These are phyloP conservation scores for Tribolium madens DNA, from an alignment of 1,140 invertebrate species.

Conservation along the genomic window DNA sequence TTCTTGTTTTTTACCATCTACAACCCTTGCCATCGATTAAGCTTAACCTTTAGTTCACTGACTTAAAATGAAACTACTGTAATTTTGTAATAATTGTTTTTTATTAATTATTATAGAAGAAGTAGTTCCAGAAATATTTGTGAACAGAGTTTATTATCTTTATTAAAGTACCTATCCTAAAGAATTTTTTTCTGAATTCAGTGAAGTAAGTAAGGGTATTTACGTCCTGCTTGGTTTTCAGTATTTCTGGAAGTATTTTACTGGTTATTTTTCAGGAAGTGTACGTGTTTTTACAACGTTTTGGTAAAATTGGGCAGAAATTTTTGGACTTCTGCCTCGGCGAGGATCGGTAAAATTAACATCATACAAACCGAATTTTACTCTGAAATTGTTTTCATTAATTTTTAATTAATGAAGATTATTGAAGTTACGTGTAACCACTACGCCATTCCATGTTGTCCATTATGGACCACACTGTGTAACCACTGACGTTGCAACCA, in stretches of 20 bases:
- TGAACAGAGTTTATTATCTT: no score
- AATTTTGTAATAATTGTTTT: neutral
- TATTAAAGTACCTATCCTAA: no score
- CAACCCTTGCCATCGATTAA: neutral
- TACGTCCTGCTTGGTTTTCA: no score
- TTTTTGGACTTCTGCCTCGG: conserved; percentile 49
- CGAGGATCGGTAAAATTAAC: conserved; percentile 47
- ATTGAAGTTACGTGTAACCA: conserved; percentile 52
- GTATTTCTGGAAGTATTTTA: no score
- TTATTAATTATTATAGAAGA: no score
- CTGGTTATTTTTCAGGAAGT: neutral
- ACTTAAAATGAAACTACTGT: neutral
- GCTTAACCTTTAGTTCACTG: neutral
- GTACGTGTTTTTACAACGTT: conserved; percentile 13
- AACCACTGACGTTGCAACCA: conserved; percentile 52
- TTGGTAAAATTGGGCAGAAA: conserved; percentile 47
- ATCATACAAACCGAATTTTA: conserved; percentile 54
- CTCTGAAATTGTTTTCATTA: conserved; percentile 29
- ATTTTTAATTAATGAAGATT: conserved; percentile 17
- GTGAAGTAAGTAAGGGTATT: no score
- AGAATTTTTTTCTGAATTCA: no score
- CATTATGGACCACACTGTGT: conserved; percentile 56
- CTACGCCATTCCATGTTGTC: conserved; percentile 57
- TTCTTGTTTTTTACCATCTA: neutral
- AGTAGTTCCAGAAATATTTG: no score